Evolutionary conservation across 2,113 vertebrate species (phyloP).

Genomic region (Hirundichthys speculiger): DNA sequence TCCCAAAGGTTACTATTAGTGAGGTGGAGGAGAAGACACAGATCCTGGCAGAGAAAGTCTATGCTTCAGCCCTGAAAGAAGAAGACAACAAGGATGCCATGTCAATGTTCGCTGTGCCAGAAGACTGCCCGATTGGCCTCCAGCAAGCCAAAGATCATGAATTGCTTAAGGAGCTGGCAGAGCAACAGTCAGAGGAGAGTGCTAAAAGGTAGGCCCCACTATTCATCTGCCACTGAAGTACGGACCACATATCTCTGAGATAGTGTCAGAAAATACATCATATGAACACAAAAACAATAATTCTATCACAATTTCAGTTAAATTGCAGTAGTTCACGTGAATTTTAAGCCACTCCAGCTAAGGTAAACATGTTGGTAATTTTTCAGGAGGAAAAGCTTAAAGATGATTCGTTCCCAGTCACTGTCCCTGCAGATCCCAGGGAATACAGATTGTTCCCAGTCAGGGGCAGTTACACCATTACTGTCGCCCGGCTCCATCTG

Average conservation of each 20-base stretch:
- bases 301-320: not conserved
- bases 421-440: conserved; percentile 88
- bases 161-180: conserved; percentile 91
- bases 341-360: too few species aligned
- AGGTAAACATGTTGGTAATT: not conserved
- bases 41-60: conserved; percentile 89
- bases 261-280: conserved; percentile 1
- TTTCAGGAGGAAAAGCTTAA: conserved; percentile 93
- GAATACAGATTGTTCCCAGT: conserved; percentile 77
- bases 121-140: conserved; percentile 95
- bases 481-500: conserved; percentile 81
- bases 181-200: conserved; percentile 89
- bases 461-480: conserved; percentile 69
- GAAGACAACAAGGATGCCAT: conserved; percentile 91
- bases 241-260: not conserved
- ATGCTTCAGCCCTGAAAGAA: conserved; percentile 90
- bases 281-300: not conserved
- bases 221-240: not conserved
- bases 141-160: conserved; percentile 93
- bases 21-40: conserved; percentile 89
- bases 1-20: conserved; percentile 88
- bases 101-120: conserved; percentile 90
- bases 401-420: conserved; percentile 94
- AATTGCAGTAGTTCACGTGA: too few species aligned
- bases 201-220: conserved; percentile 85